phyloP scores from a whole-genome alignment of 2,797 vertebrate species.

The Mus minutoides region DNA sequence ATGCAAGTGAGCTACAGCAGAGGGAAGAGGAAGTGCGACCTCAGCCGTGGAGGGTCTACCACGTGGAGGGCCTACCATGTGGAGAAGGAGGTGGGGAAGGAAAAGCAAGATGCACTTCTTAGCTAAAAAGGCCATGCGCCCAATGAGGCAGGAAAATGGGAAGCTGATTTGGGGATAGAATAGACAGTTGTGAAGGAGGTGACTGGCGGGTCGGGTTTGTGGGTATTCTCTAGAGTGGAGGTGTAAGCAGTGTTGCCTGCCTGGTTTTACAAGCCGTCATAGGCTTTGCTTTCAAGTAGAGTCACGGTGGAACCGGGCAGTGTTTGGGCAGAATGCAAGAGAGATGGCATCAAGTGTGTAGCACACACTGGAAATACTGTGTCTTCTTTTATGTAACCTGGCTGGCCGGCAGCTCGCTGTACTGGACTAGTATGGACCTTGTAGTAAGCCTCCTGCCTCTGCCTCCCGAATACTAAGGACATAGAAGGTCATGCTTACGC shows the following conservation, averaged over 20 bases:
- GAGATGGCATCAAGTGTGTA: not conserved
- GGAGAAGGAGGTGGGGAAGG: slow-evolving; percentile 10
- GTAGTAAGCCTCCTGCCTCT: not conserved
- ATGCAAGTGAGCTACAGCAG: not conserved
- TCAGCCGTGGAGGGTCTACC: not conserved
- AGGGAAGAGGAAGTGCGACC: slow-evolving; percentile 62
- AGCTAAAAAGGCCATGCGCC: slow-evolving; percentile 7
- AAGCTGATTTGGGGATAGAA: not conserved
- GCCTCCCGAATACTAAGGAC: not conserved
- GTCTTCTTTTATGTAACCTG: not conserved
- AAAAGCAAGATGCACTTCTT: not conserved
- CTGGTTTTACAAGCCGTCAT: not conserved
- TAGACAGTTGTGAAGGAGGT: not conserved
- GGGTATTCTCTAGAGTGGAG: not conserved
- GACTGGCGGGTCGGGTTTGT: not conserved
- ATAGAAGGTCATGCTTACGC: no score
- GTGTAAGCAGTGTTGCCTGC: not conserved
- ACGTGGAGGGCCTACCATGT: not conserved
- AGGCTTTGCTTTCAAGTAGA: not conserved
- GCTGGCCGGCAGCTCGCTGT: not conserved
- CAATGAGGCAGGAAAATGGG: not conserved
- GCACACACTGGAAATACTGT: not conserved
- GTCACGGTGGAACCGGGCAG: not conserved
- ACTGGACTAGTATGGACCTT: not conserved
- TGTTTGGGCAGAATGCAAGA: not conserved